These are phyloP conservation scores for Ophion obscuratus DNA, from an alignment of 2,888 invertebrate genomes.

Conservation along the genomic window DNA sequence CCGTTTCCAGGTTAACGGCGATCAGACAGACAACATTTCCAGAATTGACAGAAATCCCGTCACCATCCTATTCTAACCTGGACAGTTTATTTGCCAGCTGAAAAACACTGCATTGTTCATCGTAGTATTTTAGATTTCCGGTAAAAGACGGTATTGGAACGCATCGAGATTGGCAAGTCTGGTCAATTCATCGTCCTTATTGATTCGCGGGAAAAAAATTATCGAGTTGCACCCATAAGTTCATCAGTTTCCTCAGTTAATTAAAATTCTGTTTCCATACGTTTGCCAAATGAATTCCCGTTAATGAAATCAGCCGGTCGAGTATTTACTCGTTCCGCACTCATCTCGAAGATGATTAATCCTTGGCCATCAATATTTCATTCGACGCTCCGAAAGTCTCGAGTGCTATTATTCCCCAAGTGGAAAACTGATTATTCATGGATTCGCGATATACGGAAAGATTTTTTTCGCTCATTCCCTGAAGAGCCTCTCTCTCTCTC, in stretches of 20 bases:
- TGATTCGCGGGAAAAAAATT: neutral
- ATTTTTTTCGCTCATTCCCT: conserved; percentile 44
- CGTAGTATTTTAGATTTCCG: neutral
- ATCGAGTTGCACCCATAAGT: neutral
- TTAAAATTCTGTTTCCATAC: neutral
- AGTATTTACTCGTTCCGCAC: neutral
- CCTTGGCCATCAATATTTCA: conserved; percentile 37
- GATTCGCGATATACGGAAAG: conserved; percentile 29
- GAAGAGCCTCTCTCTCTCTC: conserved; percentile 2
- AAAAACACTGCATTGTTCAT: neutral
- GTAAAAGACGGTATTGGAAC: neutral
- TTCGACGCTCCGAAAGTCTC: conserved; percentile 39
- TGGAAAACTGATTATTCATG: conserved; percentile 58
- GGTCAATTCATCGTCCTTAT: neutral
- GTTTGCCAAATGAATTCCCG: neutral
- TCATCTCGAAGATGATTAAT: conserved; percentile 5
- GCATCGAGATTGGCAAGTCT: neutral
- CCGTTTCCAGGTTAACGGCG: no score
- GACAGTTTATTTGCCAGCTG: neutral
- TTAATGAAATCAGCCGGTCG: neutral
- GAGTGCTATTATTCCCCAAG: conserved; percentile 37
- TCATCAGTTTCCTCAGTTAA: neutral
- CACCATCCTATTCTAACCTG: neutral
- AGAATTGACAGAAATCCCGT: no score
- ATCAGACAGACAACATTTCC: no score